Conservation (phyloP, 2,113 vertebrate genomes). For the Baryphthengus martii region DNA sequence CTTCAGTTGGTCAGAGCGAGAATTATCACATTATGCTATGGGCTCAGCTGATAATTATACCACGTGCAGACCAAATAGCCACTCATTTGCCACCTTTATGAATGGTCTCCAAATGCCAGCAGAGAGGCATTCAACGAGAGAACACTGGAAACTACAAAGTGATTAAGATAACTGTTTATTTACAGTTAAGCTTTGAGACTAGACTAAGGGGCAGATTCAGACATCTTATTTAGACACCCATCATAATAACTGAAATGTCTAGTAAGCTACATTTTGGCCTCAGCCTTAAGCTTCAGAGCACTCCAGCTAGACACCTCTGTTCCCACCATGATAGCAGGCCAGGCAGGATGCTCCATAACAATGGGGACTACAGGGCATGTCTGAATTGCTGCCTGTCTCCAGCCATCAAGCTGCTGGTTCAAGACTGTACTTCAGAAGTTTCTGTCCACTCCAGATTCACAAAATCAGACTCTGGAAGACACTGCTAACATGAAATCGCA, state of each 20-base stretch:
- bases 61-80: conserved; percentile 5
- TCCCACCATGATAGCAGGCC: not conserved
- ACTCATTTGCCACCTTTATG: not conserved
- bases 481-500: not conserved
- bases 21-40: not conserved
- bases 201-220: not conserved
- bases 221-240: not conserved
- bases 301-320: not conserved
- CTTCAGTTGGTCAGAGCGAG: not conserved
- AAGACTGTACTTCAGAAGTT: not conserved
- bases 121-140: not conserved
- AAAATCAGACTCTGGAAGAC: not conserved
- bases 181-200: not conserved
- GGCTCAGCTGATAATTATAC: not conserved
- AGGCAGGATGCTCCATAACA: not conserved
- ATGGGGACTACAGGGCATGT: not conserved
- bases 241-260: not conserved
- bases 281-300: not conserved
- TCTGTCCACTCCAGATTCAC: not conserved
- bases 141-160: not conserved
- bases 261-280: not conserved
- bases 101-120: not conserved
- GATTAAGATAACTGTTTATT: not conserved
- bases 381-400: not conserved
- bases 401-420: not conserved